Evolutionary conservation across 2,888 invertebrate genomes (phyloP).

Genomic region (Drosophila siamana): DNA sequence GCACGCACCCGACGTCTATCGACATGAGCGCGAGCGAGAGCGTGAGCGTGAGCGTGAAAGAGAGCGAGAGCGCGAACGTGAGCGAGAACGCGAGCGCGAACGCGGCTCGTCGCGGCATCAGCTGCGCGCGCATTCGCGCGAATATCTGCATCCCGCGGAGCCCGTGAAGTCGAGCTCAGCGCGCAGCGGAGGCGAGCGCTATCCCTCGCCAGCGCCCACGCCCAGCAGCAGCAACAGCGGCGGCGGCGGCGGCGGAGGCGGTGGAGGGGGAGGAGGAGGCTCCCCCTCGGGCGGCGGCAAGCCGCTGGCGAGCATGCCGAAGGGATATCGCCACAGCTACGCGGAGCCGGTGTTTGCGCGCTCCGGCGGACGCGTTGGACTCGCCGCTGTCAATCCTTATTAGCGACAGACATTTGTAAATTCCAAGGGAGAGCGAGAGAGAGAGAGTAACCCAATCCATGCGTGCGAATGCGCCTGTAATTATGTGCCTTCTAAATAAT

Average conservation of each 20-base stretch:
- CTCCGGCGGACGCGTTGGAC: slow-evolving; percentile 84
- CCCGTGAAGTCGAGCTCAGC: slow-evolving; percentile 57
- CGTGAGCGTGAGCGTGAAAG: slow-evolving; percentile 41
- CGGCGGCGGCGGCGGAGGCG: background rate
- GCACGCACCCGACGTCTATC: background rate
- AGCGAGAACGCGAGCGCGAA: slow-evolving; percentile 59
- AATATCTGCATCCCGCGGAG: slow-evolving; percentile 59
- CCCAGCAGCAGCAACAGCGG: slow-evolving; percentile 49
- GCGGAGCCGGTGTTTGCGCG: slow-evolving; percentile 84
- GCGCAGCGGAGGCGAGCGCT: slow-evolving; percentile 56
- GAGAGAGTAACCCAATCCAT: slow-evolving; percentile 39
- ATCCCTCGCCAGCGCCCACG: slow-evolving; percentile 74
- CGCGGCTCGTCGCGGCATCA: slow-evolving; percentile 50
- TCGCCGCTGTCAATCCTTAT: slow-evolving; percentile 85
- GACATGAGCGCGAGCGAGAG: slow-evolving; percentile 21
- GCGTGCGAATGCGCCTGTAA: slow-evolving; percentile 69
- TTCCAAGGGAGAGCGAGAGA: slow-evolving; percentile 15
- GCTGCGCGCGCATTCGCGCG: slow-evolving; percentile 61
- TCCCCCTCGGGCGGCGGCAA: slow-evolving; percentile 70
- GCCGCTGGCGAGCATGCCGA: slow-evolving; percentile 82
- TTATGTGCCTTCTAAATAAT: slow-evolving; percentile 74
- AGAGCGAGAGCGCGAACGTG: slow-evolving; percentile 59
- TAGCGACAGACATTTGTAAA: slow-evolving; percentile 48
- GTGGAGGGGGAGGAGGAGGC: slow-evolving; percentile 36
- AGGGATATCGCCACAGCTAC: slow-evolving; percentile 85